These are phyloP conservation scores for Trypoxylon attenuatum DNA, from an alignment of 2,888 invertebrate species.

Conservation along the genomic window DNA sequence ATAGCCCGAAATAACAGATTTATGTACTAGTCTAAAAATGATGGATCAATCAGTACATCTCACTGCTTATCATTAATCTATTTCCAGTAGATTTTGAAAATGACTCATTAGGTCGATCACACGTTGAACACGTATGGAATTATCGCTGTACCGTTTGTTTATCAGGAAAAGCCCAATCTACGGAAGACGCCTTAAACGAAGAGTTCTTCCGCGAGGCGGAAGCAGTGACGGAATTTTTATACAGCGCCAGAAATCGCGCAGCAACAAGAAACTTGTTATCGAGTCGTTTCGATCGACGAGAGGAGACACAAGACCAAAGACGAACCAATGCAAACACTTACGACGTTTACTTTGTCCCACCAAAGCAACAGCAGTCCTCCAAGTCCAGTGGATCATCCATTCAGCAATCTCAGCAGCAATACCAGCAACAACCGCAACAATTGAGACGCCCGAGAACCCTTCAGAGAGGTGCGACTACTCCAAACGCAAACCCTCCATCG, in stretches of 20 bases:
- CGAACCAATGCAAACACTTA: slow-evolving; percentile 52
- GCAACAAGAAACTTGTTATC: slow-evolving; percentile 76
- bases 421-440: slow-evolving; percentile 66
- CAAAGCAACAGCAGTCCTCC: slow-evolving; percentile 60
- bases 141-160: slow-evolving; percentile 13
- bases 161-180: slow-evolving; percentile 71
- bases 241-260: slow-evolving; percentile 76
- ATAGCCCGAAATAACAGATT: too few relatives aligned
- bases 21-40: too few relatives aligned
- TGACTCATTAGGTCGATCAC: too few relatives aligned
- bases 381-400: slow-evolving; percentile 41
- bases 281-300: slow-evolving; percentile 70
- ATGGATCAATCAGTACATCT: too few relatives aligned
- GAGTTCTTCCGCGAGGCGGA: slow-evolving; percentile 77
- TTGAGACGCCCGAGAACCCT: slow-evolving; percentile 72
- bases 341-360: slow-evolving; percentile 68
- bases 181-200: slow-evolving; percentile 72
- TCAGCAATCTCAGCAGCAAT: slow-evolving; percentile 64
- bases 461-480: slow-evolving; percentile 76
- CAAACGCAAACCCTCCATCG: slow-evolving; percentile 56
- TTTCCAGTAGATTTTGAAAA: too few relatives aligned
- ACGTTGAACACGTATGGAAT: too few relatives aligned
- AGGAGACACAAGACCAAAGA: slow-evolving; percentile 60
- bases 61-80: not conserved
- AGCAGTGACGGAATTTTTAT: slow-evolving; percentile 77